A percentile compares a stretch with the other conserved stretches of the same genome.
phyloP scores from a whole-genome alignment of 2,113 vertebrate species.

The Oryzias woworae region DNA sequence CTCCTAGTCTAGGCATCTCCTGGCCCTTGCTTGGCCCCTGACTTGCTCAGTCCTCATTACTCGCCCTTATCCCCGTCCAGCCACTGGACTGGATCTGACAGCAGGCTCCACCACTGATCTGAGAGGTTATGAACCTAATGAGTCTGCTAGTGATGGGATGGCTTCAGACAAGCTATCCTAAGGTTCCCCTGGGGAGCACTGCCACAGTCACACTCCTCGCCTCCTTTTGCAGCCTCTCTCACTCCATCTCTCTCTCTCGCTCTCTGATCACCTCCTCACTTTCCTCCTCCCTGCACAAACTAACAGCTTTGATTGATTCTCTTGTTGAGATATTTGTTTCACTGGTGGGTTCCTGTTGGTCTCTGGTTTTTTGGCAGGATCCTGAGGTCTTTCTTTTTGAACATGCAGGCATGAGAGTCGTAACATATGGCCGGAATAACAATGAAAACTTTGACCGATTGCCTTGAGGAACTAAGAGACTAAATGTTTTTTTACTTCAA shows the following conservation, averaged over 20 bases:
- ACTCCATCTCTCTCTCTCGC: conserved; percentile 13
- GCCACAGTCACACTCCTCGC: conserved; percentile 67
- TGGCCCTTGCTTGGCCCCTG: conserved; percentile 53
- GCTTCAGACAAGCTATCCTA: conserved; percentile 76
- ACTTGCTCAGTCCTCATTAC: conserved; percentile 73
- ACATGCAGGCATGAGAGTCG: no score
- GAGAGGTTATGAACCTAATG: conserved; percentile 84
- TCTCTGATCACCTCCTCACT: conserved; percentile 1
- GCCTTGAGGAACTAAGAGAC: no score
- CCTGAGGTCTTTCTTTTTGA: no score
- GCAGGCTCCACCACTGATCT: conserved; percentile 70
- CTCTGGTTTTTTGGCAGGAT: no score
- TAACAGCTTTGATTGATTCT: neutral
- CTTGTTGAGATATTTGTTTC: neutral
- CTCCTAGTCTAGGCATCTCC: conserved; percentile 64
- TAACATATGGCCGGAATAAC: no score
- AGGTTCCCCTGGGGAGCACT: conserved; percentile 67
- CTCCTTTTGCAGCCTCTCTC: conserved; percentile 38
- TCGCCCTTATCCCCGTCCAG: conserved; percentile 77
- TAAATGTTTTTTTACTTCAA: no score
- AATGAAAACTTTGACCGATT: no score
- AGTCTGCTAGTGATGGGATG: conserved; percentile 76
- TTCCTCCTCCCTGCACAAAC: conserved; percentile 12
- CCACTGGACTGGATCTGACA: conserved; percentile 74
- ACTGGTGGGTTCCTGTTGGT: neutral